These are phyloP conservation scores for Tetrao urogallus DNA, from an alignment of 2,113 vertebrate species.

Conservation along the genomic window DNA sequence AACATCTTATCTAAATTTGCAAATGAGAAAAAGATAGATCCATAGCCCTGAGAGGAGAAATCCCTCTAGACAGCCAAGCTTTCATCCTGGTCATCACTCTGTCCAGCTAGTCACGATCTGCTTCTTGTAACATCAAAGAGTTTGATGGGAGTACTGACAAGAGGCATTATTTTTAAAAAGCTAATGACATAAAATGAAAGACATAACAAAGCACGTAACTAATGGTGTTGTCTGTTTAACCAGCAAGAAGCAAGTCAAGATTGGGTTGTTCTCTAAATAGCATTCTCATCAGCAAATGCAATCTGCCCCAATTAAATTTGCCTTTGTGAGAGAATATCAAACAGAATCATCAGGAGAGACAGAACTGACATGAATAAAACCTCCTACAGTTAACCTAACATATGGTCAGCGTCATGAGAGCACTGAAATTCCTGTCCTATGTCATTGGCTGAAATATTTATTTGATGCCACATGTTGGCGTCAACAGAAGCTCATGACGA, in stretches of 20 bases:
- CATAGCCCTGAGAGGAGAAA: not conserved
- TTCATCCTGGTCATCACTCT: not conserved
- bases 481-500: not conserved
- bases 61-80: not conserved
- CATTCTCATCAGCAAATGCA: not conserved
- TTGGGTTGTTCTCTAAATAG: not conserved
- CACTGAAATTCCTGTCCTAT: not conserved
- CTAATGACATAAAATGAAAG: not conserved
- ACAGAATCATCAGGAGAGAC: not conserved
- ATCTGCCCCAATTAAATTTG: not conserved
- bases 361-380: not conserved
- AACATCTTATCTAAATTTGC: not conserved
- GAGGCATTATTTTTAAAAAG: not conserved
- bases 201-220: rapidly evolving
- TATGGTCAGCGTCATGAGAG: not conserved
- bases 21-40: not conserved
- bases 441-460: not conserved
- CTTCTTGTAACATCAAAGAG: not conserved
- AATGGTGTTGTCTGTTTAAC: not conserved
- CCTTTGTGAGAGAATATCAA: not conserved
- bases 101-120: not conserved
- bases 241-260: not conserved
- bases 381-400: not conserved
- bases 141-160: not conserved
- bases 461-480: not conserved